Conservation (phyloP, 2,113 vertebrate species). For the Pluvialis apricaria region DNA sequence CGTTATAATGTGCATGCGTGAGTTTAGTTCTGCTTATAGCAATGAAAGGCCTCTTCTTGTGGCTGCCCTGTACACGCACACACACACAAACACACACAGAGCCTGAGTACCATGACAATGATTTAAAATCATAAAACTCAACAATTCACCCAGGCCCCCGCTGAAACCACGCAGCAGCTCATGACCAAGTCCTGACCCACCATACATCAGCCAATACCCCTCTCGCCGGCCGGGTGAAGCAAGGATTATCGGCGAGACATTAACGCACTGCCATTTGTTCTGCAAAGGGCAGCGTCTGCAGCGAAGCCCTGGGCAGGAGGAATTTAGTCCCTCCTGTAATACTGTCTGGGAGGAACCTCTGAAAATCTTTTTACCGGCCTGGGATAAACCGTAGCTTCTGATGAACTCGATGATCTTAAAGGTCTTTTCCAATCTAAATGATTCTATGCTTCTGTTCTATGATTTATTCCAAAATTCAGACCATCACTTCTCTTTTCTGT, state of each 20-base stretch:
- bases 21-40: background rate
- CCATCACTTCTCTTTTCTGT: background rate
- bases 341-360: background rate
- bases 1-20: background rate
- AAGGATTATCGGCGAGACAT: background rate
- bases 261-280: fast-evolving
- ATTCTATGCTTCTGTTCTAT: background rate
- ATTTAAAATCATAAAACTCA: background rate
- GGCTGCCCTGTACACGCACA: background rate
- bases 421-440: background rate
- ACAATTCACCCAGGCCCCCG: background rate
- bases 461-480: background rate
- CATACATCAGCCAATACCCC: fast-evolving
- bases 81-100: too few species aligned
- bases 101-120: background rate
- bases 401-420: background rate
- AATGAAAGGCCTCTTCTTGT: background rate
- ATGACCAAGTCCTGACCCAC: background rate
- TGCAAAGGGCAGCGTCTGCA: background rate
- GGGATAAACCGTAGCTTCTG: background rate
- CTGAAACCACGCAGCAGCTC: background rate
- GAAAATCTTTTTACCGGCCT: background rate
- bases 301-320: background rate
- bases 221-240: background rate
- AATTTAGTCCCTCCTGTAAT: background rate